Conservation (phyloP, 2,113 vertebrate species). For the Cisticola juncidis region DNA sequence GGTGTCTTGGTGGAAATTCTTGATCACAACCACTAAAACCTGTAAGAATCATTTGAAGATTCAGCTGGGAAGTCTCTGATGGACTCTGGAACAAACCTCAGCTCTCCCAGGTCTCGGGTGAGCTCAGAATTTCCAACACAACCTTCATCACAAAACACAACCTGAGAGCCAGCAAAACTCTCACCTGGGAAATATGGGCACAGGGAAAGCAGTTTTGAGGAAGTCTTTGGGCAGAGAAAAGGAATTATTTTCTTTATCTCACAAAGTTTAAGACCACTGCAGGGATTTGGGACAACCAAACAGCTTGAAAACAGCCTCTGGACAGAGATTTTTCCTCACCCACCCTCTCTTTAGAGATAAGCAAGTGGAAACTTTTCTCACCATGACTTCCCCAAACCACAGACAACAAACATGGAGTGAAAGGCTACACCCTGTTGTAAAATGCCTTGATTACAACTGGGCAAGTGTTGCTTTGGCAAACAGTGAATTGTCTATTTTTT, state of each 20-base stretch:
- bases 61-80: not conserved
- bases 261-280: not conserved
- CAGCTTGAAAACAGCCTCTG: not conserved
- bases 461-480: slow-evolving; percentile 27
- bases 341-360: not conserved
- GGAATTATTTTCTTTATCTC: not conserved
- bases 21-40: not conserved
- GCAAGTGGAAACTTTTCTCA: not conserved
- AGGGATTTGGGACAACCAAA: not conserved
- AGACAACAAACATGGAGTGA: not conserved
- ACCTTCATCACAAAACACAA: not conserved
- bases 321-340: not conserved
- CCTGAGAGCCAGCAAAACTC: not conserved
- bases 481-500: slow-evolving; percentile 19
- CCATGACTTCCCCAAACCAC: not conserved
- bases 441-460: slow-evolving; percentile 39
- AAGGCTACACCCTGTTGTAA: not conserved
- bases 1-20: not conserved
- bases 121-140: not conserved
- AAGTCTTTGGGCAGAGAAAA: not conserved
- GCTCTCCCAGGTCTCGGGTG: not conserved
- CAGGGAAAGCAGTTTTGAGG: not conserved
- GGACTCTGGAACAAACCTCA: not conserved
- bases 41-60: not conserved
- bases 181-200: not conserved